These are phyloP conservation scores for Cephus cinctus DNA, from an alignment of 1,140 invertebrate species.

Conservation along the genomic window DNA sequence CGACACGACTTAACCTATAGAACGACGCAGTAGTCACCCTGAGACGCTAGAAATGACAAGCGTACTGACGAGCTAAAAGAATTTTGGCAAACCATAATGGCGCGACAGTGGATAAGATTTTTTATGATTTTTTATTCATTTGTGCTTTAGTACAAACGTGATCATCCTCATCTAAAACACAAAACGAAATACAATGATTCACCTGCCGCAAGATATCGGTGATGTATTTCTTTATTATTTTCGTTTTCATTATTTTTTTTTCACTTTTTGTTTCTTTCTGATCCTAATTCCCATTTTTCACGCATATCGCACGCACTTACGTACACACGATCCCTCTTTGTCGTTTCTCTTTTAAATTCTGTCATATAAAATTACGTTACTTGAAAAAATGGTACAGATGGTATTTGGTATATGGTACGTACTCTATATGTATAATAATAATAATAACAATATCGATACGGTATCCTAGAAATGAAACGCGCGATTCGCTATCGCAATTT, in stretches of 20 bases:
- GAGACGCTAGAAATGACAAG: no score
- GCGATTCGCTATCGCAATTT: no score
- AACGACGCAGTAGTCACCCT: no score
- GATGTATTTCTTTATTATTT: slow-evolving; percentile 15
- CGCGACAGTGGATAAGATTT: background rate
- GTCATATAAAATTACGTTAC: background rate
- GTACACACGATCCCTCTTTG: background rate
- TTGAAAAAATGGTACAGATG: background rate
- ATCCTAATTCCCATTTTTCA: no score
- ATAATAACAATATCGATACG: no score
- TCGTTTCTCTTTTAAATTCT: background rate
- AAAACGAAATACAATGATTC: slow-evolving; percentile 18
- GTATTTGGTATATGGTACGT: background rate
- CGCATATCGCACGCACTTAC: background rate
- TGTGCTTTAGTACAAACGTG: slow-evolving; percentile 28
- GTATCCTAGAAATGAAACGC: background rate
- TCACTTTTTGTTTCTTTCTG: no score
- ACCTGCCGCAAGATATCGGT: slow-evolving; percentile 8
- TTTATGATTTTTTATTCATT: slow-evolving; percentile 29
- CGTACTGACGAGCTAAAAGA: no score
- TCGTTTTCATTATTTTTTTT: slow-evolving; percentile 12
- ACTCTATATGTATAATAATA: no score
- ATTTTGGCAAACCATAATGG: no score
- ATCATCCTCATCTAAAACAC: slow-evolving; percentile 20
- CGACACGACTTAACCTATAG: no score